Evolutionary conservation across 2,113 vertebrate genomes (phyloP), one percentile per base, ranked within the genome.

Genomic region (Pycnonotus jocosus): DNA sequence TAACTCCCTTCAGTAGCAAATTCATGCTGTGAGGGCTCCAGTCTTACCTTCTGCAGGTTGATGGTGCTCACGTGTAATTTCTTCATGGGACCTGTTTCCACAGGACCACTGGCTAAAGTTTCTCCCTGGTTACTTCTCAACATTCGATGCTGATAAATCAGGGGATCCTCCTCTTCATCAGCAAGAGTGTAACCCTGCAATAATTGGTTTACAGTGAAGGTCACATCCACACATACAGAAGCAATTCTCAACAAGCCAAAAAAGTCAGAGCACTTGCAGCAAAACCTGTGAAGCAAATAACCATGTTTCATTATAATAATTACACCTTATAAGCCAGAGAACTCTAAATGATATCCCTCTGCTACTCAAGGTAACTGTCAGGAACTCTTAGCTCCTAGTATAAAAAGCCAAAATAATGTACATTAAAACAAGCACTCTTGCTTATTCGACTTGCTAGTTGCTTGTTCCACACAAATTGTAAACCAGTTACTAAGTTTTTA

Each of bases 21-120:
- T 25, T 60, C 56, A 18, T 2, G 2, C 24, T 28, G 3, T 12
- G 42, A 37, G 27, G 9, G 14, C 30, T 40, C 27, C 18, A 21
- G 12, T 60, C 92, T 65, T 87, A 99, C 99, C 99, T 99, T 99
- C 96, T 99, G 99, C 73, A 99, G 98, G 54, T 99, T 99, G 48
- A 99, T 99, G 57, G 99, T 99, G 98, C 99, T 99, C 96, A 99
- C 99, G 0, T 99, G 99, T 19, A 99, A 96, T 85, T 99, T 99
- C 97, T 99, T 99, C 99, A 99, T 99, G 13, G 99, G 99, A 16
- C 99, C 99, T 0, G 99, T 98, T 90, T 99, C 99, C 61, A 99
- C 98, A 3, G 99, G 99, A 33, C 99, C 99, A 35, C 98, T 99
- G 81, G 98, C 98, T 90, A 99, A 90, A 1, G 98, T 88, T 56